A percentile compares a stretch with the other conserved stretches of the same genome.
Evolutionary conservation across 2,888 invertebrate species (phyloP).

Genomic region (Sipha maydis): DNA sequence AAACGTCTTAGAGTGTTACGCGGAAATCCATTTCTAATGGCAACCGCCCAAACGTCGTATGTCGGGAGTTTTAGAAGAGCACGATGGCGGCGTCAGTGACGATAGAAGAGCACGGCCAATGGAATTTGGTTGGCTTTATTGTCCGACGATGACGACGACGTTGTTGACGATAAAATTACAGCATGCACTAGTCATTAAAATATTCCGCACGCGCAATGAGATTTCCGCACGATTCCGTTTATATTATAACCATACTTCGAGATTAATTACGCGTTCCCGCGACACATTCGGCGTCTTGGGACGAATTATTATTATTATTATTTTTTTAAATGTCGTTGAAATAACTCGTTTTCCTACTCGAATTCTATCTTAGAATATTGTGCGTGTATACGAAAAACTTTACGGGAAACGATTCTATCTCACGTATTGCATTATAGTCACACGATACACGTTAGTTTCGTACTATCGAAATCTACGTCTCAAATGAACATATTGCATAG

Average conservation of each 20-base stretch:
- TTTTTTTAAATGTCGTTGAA: background rate
- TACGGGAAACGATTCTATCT: background rate
- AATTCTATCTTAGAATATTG: background rate
- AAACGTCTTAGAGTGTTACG: background rate
- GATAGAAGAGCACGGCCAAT: background rate
- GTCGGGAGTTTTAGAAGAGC: background rate
- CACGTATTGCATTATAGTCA: background rate
- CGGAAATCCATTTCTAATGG: conserved; percentile 13
- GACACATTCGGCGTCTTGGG: background rate
- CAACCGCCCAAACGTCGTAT: conserved; percentile 11
- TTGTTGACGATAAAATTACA: background rate
- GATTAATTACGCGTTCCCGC: conserved; percentile 7
- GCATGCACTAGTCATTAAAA: conserved; percentile 21
- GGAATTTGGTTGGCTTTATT: conserved; percentile 12
- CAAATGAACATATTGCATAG: background rate
- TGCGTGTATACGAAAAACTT: background rate
- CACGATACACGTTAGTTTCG: background rate
- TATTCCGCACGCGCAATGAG: background rate
- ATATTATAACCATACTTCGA: conserved; percentile 17
- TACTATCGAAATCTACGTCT: background rate
- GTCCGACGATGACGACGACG: background rate
- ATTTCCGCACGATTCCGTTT: conserved; percentile 27
- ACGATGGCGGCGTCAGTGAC: background rate
- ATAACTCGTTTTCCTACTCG: background rate
- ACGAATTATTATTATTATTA: background rate